A percentile compares a stretch with the other conserved stretches of the same genome.
These are phyloP conservation scores for Torymus aiolomorphi DNA, from an alignment of 2,888 invertebrate genomes.

Conservation along the genomic window DNA sequence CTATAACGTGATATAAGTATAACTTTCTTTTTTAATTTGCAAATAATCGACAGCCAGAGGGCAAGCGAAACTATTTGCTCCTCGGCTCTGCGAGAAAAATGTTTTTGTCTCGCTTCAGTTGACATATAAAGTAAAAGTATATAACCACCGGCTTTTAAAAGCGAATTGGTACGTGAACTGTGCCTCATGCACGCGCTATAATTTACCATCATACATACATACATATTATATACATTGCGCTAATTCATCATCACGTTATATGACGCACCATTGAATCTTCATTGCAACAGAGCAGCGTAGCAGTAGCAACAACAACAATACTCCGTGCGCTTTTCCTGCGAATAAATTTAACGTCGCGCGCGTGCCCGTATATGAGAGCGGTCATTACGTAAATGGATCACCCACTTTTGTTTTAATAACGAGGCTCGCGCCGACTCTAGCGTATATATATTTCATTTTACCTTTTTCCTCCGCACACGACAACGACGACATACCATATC, in stretches of 20 bases:
- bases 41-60: too few species aligned
- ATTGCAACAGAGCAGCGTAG: neutral
- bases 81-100: too few species aligned
- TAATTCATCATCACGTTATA: neutral
- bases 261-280: neutral
- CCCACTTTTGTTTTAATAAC: constrained; percentile 37
- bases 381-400: constrained; percentile 37
- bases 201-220: neutral
- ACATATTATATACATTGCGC: neutral
- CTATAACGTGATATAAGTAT: too few species aligned
- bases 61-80: too few species aligned
- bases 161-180: too few species aligned
- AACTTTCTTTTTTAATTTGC: too few species aligned
- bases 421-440: neutral
- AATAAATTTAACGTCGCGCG: neutral
- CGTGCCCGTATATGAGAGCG: neutral
- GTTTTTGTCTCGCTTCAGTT: too few species aligned
- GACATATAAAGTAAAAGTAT: too few species aligned
- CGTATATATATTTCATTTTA: neutral
- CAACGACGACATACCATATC: neutral
- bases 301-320: neutral
- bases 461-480: neutral
- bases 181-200: too few species aligned
- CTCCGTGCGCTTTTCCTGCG: neutral
- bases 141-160: too few species aligned